Base-by-base conservation (phyloP, 2,113 vertebrate species). In the Lophura nycthemera region DNA sequence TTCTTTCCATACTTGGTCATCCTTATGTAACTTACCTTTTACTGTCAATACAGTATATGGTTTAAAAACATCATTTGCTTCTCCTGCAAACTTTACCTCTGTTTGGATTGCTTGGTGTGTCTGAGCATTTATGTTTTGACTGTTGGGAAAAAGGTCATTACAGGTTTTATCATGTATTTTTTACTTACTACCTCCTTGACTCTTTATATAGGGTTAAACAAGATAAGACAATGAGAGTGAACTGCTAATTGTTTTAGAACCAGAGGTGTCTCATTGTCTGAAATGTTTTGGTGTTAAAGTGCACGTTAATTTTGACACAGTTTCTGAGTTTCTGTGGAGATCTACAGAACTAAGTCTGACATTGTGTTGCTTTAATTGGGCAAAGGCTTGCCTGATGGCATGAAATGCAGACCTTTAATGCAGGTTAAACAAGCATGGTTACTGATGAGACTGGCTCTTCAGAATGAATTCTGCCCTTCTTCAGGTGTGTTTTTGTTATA, bases 241-340 rank as follows among this genome's bases (percentile, higher is more conserved):
- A 36, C 70, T 86, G 72, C 30, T 65, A 73, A 65, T 57, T 93
- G 38, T 61, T 79, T 57, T 76, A 70, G 32, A 88, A 0, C 73
- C 69, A 65, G 74, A 91, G 86, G 66, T 24, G 48, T 75, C n/a
- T 89, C 14, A 24, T 79, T 91, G 77, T 86, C 89, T 83, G 67
- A 88, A 88, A 63, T 0, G 1, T 32, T 86, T 86, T 69, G 86
- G 2, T 48, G 27, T 40, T 87, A 50, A 83, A 85, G 60, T 76
- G 90, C 50, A 36, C 38, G 3, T 88, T 79, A 22, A 27, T 77
- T 93, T 69, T 92, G 79, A 56, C 67, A 66, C n/a, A 36, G n/a
- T 80, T 92, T 88, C 66, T 72, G 50, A 87, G 69, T 89, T 75
- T 32, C 54, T 89, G 65, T 83, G 30, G 17, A 52, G 74, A 61